phyloP scores from a whole-genome alignment of 2,888 invertebrate species.

The Ophioninae sp. region DNA sequence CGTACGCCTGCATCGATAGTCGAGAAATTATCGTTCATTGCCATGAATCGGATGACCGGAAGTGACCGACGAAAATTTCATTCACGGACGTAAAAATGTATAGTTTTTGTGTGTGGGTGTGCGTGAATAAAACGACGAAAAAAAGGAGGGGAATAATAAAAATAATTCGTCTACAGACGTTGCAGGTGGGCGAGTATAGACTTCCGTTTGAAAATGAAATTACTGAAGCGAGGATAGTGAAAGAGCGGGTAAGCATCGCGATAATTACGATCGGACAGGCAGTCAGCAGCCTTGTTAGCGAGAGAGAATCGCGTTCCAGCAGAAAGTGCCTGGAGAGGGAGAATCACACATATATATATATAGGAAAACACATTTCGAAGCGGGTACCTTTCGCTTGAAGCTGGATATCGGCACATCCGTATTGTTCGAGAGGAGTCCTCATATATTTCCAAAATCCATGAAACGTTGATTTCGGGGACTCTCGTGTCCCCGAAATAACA shows the following conservation, averaged over 20 bases:
- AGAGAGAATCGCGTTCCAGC: constrained; percentile 53
- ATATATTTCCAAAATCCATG: background rate
- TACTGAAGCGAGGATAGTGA: constrained; percentile 46
- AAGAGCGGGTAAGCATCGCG: constrained; percentile 32
- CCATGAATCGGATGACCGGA: constrained; percentile 2
- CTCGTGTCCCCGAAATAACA: background rate
- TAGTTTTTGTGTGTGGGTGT: background rate
- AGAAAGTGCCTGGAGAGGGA: constrained; percentile 36
- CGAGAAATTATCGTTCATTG: background rate
- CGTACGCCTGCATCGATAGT: background rate
- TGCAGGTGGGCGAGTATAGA: constrained; percentile 3
- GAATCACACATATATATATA: constrained; percentile 1
- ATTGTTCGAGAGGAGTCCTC: background rate
- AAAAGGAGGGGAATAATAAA: background rate
- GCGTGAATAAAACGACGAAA: constrained; percentile 10
- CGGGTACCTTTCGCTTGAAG: background rate
- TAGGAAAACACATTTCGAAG: background rate
- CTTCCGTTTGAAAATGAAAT: constrained; percentile 50
- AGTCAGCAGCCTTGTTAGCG: constrained; percentile 59
- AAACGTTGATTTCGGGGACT: background rate
- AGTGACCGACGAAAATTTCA: constrained; percentile 12
- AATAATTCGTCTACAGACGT: background rate
- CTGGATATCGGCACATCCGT: background rate
- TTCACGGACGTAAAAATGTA: background rate
- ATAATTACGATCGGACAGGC: constrained; percentile 62